phyloP scores from a whole-genome alignment of 2,888 invertebrate species.

The Andrena hattorfiana region DNA sequence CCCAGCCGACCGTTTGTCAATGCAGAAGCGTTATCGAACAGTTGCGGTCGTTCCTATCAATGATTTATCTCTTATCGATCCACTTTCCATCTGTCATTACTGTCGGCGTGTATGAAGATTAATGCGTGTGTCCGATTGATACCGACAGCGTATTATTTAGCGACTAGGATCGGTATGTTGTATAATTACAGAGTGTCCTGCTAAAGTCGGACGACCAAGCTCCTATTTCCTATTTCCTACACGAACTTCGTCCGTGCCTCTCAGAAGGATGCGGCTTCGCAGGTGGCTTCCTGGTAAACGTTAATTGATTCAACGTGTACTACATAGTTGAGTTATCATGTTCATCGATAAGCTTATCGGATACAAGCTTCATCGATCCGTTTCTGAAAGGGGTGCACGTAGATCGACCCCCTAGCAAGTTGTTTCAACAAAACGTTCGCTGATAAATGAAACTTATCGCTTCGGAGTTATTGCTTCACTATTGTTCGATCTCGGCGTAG shows the following conservation, averaged over 20 bases:
- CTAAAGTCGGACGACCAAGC: too few relatives aligned
- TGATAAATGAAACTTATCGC: neutral
- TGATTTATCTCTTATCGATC: slow-evolving; percentile 41
- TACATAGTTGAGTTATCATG: slow-evolving; percentile 27
- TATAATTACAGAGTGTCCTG: neutral
- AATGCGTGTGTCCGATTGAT: slow-evolving; percentile 3
- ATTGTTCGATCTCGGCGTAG: neutral
- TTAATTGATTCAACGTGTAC: slow-evolving; percentile 22
- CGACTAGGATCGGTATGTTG: neutral
- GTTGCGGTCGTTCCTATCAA: slow-evolving; percentile 1
- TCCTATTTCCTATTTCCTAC: neutral
- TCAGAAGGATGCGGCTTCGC: neutral
- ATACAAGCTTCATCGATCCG: slow-evolving; percentile 30
- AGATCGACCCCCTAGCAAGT: neutral
- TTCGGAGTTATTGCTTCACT: neutral
- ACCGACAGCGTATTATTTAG: slow-evolving; percentile 6
- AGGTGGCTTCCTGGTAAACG: neutral
- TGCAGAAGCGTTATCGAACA: neutral
- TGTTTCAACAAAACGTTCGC: neutral
- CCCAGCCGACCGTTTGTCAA: neutral
- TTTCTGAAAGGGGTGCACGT: neutral
- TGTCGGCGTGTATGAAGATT: slow-evolving; percentile 17
- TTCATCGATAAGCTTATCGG: slow-evolving; percentile 45
- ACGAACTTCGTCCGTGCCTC: neutral
- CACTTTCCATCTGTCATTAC: slow-evolving; percentile 31